Conservation (phyloP, 1,140 invertebrate species). For the Aleiodes sp. region DNA sequence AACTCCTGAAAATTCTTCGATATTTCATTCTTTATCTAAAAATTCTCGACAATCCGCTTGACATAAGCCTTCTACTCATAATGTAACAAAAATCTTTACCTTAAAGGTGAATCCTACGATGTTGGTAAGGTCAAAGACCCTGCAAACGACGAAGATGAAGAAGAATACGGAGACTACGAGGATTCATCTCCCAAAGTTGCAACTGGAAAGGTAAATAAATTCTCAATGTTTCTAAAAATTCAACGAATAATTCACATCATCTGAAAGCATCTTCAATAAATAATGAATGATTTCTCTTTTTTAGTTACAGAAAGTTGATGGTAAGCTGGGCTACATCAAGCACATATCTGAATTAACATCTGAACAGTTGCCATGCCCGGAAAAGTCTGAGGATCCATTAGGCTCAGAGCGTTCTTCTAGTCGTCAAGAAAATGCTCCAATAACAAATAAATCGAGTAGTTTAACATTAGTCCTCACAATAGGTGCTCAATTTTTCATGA, state of each 20-base stretch:
- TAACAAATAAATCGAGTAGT: slow-evolving; percentile 40
- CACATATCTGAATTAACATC: slow-evolving; percentile 71
- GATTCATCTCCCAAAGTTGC: slow-evolving; percentile 39
- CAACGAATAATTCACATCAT: neutral
- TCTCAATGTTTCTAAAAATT: slow-evolving; percentile 3
- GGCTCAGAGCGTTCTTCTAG: slow-evolving; percentile 62
- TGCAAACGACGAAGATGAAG: slow-evolving; percentile 47
- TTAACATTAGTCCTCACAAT: slow-evolving; percentile 37
- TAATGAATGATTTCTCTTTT: slow-evolving; percentile 1
- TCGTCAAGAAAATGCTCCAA: slow-evolving; percentile 52
- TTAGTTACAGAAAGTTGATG: slow-evolving; percentile 51
- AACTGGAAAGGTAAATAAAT: slow-evolving; percentile 44
- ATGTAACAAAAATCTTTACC: slow-evolving; percentile 17
- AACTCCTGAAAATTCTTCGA: too few relatives aligned
- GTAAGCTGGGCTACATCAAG: slow-evolving; percentile 52
- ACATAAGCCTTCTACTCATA: too few relatives aligned
- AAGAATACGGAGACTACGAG: slow-evolving; percentile 46
- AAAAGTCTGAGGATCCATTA: slow-evolving; percentile 62
- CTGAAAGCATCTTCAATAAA: neutral
- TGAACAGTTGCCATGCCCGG: slow-evolving; percentile 74
- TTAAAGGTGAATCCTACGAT: neutral
- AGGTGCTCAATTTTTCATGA: neutral
- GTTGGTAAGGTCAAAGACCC: slow-evolving; percentile 38
- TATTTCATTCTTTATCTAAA: too few relatives aligned
- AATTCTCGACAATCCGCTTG: too few relatives aligned